Evolutionary conservation across 2,888 invertebrate genomes (phyloP), one percentile per base, ranked within the genome.

Genomic region (Amorpha juglandis): DNA sequence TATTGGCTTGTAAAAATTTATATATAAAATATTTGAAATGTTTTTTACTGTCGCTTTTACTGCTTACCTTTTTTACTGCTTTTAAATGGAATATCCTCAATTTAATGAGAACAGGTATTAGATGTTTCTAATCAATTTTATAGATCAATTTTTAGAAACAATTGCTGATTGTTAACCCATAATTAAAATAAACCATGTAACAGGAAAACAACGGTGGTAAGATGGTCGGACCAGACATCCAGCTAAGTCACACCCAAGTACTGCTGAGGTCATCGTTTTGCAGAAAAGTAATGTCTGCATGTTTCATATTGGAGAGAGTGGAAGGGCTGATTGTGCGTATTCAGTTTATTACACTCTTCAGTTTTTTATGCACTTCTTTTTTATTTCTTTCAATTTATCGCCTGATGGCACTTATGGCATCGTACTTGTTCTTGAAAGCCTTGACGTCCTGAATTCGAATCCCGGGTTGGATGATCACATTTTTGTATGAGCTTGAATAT

Each of bases 251-350:
- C 71, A 78, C 90, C 0, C 88, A 90, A 66, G 90, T 92, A 0
- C 71, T 93, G 64, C 72, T 80, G 38, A 78, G 92, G 19, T 92
- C 92, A 0, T 83, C 90, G 0, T 93, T 92, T 76, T 90, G 90
- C 74, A 82, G 92, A 66, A 71, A 74, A 21, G 88, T 89, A 0
- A 64, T 93, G 9, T 90, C 89, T 0, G 73, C 79, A 1, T 92
- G 92, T 67, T 93, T 77, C 53, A 76, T 91, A 19, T 73, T 93
- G 65, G 92, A 93, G 68, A 74, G 81, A 53, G 76, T 76, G 0
- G 92, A 91, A 0, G 75, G 78, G 0, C 67, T 89, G 27, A 53
- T 67, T 67, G 92, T 91, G 67, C 78, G 63, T 51, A 62, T 16
- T 48, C 27, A 16, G 11, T 16, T 19, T 51, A 51, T 16, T 9